Percentiles rank a stretch among this genome's conserved stretches.
Conservation (phyloP, 2,113 vertebrate genomes). For the Poeciliopsis retropinna region DNA sequence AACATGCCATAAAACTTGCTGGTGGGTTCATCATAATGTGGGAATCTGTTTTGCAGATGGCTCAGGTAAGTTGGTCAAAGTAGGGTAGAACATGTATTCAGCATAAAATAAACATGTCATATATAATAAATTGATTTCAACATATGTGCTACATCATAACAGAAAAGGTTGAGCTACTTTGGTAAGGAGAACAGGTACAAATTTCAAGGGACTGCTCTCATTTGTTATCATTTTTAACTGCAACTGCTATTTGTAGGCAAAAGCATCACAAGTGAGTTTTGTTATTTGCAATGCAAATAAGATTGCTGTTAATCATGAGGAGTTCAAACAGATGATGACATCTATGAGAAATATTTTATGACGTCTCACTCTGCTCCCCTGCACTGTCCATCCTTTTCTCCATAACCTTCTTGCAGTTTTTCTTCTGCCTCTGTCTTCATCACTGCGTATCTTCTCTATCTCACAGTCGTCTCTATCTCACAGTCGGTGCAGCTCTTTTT, state of each 20-base stretch:
- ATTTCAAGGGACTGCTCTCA: too few species aligned
- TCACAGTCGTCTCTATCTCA: conserved; percentile 27
- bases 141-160: not conserved
- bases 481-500: conserved; percentile 20
- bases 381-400: not conserved
- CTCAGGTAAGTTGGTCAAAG: not conserved
- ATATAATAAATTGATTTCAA: not conserved
- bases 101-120: not conserved
- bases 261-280: conserved; percentile 23
- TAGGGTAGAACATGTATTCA: not conserved
- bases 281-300: conserved; percentile 51
- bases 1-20: not conserved
- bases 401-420: conserved; percentile 21
- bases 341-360: conserved; percentile 45
- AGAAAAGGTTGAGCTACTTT: not conserved
- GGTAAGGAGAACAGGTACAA: too few species aligned
- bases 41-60: not conserved
- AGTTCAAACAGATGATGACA: conserved; percentile 65
- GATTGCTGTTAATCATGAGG: conserved; percentile 46
- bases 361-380: conserved; percentile 13
- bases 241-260: conserved; percentile 7
- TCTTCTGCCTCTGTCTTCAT: conserved; percentile 16
- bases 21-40: not conserved
- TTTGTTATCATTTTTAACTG: too few species aligned
- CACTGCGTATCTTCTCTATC: conserved; percentile 17